These are phyloP conservation scores for Corythoichthys haematopterus DNA, from an alignment of 2,113 vertebrate genomes.

Conservation along the genomic window DNA sequence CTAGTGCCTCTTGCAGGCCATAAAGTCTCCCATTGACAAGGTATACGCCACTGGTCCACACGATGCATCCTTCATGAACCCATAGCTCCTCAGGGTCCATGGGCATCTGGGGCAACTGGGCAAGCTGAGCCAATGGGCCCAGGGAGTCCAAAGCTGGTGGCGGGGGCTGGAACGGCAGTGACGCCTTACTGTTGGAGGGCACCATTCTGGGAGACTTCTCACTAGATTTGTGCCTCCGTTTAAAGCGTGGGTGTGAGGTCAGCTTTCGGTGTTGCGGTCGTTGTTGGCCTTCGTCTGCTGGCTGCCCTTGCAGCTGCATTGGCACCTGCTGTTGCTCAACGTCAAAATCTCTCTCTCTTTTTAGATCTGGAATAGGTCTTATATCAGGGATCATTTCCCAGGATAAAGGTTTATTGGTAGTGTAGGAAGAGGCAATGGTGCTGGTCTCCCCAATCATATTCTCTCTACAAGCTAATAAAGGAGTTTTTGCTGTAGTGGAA, in stretches of 20 bases:
- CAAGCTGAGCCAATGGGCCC: constrained; percentile 84
- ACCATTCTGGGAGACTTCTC: constrained; percentile 85
- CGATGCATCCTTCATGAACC: constrained; percentile 95
- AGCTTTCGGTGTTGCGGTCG: constrained; percentile 83
- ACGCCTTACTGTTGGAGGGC: constrained; percentile 83
- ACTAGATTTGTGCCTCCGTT: constrained; percentile 91
- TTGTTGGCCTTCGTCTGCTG: constrained; percentile 74
- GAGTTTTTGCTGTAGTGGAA: constrained; percentile 32
- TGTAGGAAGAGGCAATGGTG: constrained; percentile 47
- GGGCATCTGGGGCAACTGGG: constrained; percentile 97
- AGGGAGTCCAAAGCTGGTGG: constrained; percentile 80
- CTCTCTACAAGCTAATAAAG: constrained; percentile 41
- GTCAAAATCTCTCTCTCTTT: constrained; percentile 58
- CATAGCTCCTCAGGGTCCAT: constrained; percentile 98
- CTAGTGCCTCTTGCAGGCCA: constrained; percentile 95
- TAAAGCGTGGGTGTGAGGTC: constrained; percentile 89
- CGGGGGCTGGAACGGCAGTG: constrained; percentile 79
- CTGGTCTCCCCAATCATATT: constrained; percentile 43
- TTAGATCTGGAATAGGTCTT: constrained; percentile 51
- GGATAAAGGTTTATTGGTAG: constrained; percentile 58
- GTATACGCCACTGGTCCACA: constrained; percentile 97
- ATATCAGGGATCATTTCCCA: constrained; percentile 67
- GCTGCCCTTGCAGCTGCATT: constrained; percentile 50
- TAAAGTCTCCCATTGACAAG: constrained; percentile 95
- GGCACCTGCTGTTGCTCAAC: constrained; percentile 32